Evolutionary conservation across 2,797 vertebrate species (phyloP), one percentile per base, ranked within the genome.

Genomic region (Pseudopleuronectes americanus): DNA sequence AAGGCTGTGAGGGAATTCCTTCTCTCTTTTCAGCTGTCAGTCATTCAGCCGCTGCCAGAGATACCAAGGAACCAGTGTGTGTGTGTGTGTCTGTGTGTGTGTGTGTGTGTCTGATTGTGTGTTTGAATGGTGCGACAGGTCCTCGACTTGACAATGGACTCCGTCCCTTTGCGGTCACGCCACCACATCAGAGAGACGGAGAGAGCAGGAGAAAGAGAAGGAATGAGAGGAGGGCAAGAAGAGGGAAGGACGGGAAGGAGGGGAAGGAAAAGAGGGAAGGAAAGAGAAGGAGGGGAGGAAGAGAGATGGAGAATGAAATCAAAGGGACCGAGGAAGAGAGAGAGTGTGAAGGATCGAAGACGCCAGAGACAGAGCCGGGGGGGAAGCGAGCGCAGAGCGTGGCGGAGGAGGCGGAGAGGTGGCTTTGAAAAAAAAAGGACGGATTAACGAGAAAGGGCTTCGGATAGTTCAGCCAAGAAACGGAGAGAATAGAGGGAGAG

Each of bases 1-100:
- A 89, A 91, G 90, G 90, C 90, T 87, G 81, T 70, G 82, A 90
- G 86, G 90, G 89, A 90, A 92, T 92, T 92, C 92, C 89, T 92
- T 56, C 79, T 82, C 64, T 84, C 89, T 55, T 92, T 91, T 91
- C 84, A 89, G 74, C 77, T 56, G 91, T 87, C 90, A 87, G 77
- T 92, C 91, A 89, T 90, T 86, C 83, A 87, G 87, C 69, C 57
- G 23, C 52, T 87, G 87, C 89, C 89, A 88, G 87, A 90, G 88
- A 92, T 90, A 89, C 87, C 86, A 73, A 87, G 88, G 83, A 88
- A 80, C 45, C 69, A 28, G 68, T 77, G 51, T 70, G 74, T 75
- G 75, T 67, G 71, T 45, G 68, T 57, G 68, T 60, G 60, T 85
- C 8, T 80, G 6, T 79, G 62, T 68, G 77, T 76, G 73, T 62